Conservation (phyloP, 2,888 invertebrate species). For the Plebejus argus region DNA sequence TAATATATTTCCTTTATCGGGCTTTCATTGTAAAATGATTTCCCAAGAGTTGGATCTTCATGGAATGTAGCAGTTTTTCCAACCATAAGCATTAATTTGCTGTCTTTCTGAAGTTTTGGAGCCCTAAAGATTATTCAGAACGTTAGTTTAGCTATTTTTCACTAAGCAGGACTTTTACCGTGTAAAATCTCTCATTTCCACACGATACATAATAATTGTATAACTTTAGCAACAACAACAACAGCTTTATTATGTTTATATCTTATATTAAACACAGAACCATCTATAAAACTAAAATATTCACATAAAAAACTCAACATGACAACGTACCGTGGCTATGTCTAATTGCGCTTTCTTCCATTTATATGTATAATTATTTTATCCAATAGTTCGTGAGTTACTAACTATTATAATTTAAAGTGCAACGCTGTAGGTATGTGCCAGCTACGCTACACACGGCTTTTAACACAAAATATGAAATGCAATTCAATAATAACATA, state of each 20-base stretch:
- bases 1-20: not conserved
- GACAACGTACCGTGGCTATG: constrained; percentile 41
- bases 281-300: constrained; percentile 48
- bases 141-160: constrained; percentile 5
- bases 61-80: no score
- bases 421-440: constrained; percentile 46
- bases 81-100: not conserved
- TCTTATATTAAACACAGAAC: constrained; percentile 61
- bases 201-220: constrained; percentile 65
- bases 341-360: constrained; percentile 56
- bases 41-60: no score
- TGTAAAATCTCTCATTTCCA: constrained; percentile 49
- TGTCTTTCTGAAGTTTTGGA: not conserved
- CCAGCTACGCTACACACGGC: constrained; percentile 46
- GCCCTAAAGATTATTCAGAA: not conserved
- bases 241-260: constrained; percentile 71
- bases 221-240: constrained; percentile 80
- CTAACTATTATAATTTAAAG: constrained; percentile 53
- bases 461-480: constrained; percentile 34
- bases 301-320: constrained; percentile 45
- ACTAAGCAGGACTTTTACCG: constrained; percentile 47
- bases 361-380: no score
- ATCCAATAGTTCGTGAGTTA: constrained; percentile 61
- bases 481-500: constrained; percentile 20
- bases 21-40: not conserved